Base-by-base conservation (phyloP, 2,113 vertebrate genomes). In the Rhynchopsitta pachyrhyncha region DNA sequence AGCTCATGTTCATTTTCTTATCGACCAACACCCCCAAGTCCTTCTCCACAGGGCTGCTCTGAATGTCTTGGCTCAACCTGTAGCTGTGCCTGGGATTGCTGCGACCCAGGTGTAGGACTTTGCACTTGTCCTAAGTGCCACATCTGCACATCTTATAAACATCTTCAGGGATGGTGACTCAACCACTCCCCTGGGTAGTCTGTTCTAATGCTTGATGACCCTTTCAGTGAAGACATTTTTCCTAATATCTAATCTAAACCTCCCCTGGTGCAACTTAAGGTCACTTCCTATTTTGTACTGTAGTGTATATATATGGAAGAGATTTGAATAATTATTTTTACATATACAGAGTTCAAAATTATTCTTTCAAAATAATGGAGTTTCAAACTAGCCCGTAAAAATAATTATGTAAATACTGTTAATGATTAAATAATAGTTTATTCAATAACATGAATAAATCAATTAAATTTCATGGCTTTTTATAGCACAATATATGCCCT, bases 381-480 rank as follows among this genome's bases (percentile, higher is more conserved):
- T 64, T 4, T 80, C 64, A 92, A 90, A 90, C 5, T 78, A 82
- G 46, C 10, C 87, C 46, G 11, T 81, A 52, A 93, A 93, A 77
- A 63, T 71, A 49, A 88, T 95, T 93, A 91, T 52, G 68, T 80
- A 96, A 92, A 92, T 74, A 63, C 22, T 86, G 28, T 90, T 97
- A 96, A 98, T 93, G 78, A 82, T 90, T 85, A 93, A 93, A 96
- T 88, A 18, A 75, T 73, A 68, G 47, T 81, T 95, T 86, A 73
- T 92, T 88, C 29, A 95, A 81, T 85, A 92, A 76, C n/a, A 44
- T 88, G 55, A 82, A 88, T 90, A 93, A 71, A 84, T 82, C 55
- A 91, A 78, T 84, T 89, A 78, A 10, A 92, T 89, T 96, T 92
- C 7, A 96, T 62, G 57, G 53, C 19, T 91, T 88, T 94, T 97